phyloP scores from a whole-genome alignment of 2,888 invertebrate genomes.

The Plagiodera versicolora region DNA sequence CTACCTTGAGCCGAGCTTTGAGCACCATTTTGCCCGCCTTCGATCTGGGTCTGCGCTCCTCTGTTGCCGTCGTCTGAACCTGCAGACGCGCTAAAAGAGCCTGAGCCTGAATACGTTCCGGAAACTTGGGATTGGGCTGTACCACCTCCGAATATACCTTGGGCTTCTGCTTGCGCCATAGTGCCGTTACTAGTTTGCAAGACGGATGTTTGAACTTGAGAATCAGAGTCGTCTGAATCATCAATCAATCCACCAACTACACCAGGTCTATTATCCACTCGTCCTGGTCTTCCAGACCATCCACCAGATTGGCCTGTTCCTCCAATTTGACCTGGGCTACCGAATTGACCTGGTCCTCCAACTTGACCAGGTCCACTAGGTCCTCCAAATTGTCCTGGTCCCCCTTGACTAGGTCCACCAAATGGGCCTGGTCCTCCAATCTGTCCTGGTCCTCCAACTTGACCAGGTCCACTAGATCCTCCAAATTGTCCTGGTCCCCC shows the following conservation, averaged over 20 bases:
- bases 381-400: slow-evolving; percentile 17
- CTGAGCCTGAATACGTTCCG: slow-evolving; percentile 75
- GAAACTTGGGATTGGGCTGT: slow-evolving; percentile 81
- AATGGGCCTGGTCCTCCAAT: neutral
- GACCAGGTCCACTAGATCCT: slow-evolving; percentile 13
- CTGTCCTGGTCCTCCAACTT: slow-evolving; percentile 23
- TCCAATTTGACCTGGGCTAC: slow-evolving; percentile 14
- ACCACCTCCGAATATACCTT: slow-evolving; percentile 74
- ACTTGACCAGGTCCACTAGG: neutral
- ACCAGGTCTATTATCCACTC: slow-evolving; percentile 5
- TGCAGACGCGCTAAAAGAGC: slow-evolving; percentile 81
- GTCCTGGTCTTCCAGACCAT: slow-evolving; percentile 17
- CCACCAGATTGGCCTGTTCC: slow-evolving; percentile 20
- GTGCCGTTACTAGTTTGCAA: slow-evolving; percentile 64
- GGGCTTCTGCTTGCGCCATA: slow-evolving; percentile 74
- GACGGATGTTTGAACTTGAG: slow-evolving; percentile 72
- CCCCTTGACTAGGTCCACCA: slow-evolving; percentile 16
- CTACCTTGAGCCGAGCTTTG: slow-evolving; percentile 75
- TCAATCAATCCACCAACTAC: slow-evolving; percentile 9
- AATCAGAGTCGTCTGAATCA: slow-evolving; percentile 67
- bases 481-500: slow-evolving; percentile 20
- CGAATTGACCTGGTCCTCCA: slow-evolving; percentile 11
- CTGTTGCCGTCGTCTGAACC: slow-evolving; percentile 75
- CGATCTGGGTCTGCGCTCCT: slow-evolving; percentile 70
- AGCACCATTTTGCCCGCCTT: slow-evolving; percentile 74